phyloP scores from a whole-genome alignment of 2,797 vertebrate genomes.

The Acridotheres tristis region DNA sequence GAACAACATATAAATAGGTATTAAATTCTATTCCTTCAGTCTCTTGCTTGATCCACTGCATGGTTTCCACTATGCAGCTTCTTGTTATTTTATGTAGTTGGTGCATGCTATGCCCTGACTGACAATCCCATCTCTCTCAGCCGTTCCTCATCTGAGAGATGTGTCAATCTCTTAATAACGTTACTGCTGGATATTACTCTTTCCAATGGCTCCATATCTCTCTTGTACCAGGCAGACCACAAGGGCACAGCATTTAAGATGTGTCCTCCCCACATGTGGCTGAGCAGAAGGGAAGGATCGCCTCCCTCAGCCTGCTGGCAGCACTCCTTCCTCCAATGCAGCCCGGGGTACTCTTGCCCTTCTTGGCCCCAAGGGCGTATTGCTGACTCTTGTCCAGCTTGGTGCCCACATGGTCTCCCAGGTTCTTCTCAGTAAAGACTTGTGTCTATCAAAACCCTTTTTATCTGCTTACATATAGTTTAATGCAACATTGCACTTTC shows the following conservation, averaged over 20 bases:
- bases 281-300: neutral
- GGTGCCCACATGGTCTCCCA: neutral
- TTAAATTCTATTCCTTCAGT: neutral
- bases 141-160: neutral
- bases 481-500: neutral
- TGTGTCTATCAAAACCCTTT: neutral
- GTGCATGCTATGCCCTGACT: neutral
- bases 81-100: neutral
- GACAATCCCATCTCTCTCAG: neutral
- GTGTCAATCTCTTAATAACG: neutral
- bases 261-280: neutral
- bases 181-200: neutral
- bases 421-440: neutral
- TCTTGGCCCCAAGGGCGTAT: rapidly evolving
- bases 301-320: neutral
- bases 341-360: rapidly evolving
- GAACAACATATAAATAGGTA: neutral
- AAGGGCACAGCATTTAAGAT: neutral
- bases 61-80: neutral
- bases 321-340: neutral
- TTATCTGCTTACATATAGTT: neutral
- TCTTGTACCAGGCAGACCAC: neutral
- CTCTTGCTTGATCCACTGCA: neutral
- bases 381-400: neutral
- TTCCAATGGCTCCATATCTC: neutral